Evolutionary conservation across 2,888 invertebrate genomes (phyloP).

Genomic region (Phyllotreta cruciferae): DNA sequence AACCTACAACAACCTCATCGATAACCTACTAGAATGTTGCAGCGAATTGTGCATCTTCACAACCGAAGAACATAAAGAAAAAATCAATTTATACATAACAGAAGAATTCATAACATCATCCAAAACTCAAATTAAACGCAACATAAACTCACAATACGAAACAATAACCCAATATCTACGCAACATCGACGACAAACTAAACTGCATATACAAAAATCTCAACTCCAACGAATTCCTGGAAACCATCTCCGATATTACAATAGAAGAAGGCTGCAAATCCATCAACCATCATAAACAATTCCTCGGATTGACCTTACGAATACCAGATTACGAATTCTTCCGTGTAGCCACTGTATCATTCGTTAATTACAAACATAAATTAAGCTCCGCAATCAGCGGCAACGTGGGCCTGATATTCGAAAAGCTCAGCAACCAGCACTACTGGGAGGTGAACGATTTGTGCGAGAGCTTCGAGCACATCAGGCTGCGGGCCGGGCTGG

Average conservation of each 20-base stretch:
- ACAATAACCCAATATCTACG: slow-evolving; percentile 66
- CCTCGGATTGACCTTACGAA: slow-evolving; percentile 66
- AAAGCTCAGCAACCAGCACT: slow-evolving; percentile 69
- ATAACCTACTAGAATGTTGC: slow-evolving; percentile 41
- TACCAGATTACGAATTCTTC: slow-evolving; percentile 72
- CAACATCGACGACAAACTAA: slow-evolving; percentile 63
- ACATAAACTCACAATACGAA: slow-evolving; percentile 64
- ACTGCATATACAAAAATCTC: slow-evolving; percentile 61
- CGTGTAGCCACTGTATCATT: slow-evolving; percentile 68
- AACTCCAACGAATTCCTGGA: slow-evolving; percentile 35
- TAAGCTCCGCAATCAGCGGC: slow-evolving; percentile 65
- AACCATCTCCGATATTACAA: slow-evolving; percentile 60
- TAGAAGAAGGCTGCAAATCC: slow-evolving; percentile 67
- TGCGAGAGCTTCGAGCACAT: slow-evolving; percentile 76
- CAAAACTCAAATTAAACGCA: slow-evolving; percentile 62
- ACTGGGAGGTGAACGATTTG: slow-evolving; percentile 70
- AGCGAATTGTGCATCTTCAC: slow-evolving; percentile 43
- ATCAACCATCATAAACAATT: slow-evolving; percentile 66
- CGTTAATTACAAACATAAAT: slow-evolving; percentile 65
- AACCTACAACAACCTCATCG: slow-evolving; percentile 57
- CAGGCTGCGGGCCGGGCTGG: slow-evolving; percentile 69
- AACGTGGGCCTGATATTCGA: slow-evolving; percentile 68
- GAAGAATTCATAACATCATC: slow-evolving; percentile 59
- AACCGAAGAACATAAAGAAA: slow-evolving; percentile 40
- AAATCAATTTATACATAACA: slow-evolving; percentile 47